Evolutionary conservation across 2,113 vertebrate species (phyloP).

Genomic region (Suricata suricatta): DNA sequence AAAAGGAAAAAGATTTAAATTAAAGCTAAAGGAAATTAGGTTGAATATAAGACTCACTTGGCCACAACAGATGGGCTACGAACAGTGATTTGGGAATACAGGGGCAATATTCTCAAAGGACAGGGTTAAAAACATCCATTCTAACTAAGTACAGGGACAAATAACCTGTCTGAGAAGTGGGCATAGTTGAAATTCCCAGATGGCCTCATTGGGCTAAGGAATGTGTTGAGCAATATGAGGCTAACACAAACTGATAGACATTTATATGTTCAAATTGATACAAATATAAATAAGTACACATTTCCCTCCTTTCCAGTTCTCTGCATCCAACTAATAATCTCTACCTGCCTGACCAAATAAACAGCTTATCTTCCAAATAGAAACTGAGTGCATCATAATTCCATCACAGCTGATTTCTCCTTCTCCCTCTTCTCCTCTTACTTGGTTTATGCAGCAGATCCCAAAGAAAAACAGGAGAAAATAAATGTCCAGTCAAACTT

Average conservation of each 20-base stretch:
- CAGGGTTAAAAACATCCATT: neutral
- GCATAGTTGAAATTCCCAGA: neutral
- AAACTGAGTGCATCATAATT: neutral
- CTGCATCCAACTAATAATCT: neutral
- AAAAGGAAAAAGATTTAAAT: conserved; percentile 67
- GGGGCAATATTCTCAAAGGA: neutral
- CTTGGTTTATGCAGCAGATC: neutral
- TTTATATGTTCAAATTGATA: neutral
- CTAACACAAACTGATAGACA: neutral
- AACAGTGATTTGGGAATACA: neutral
- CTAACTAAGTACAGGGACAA: neutral
- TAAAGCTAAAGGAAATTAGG: conserved; percentile 57
- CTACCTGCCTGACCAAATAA: neutral
- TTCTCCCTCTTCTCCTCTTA: neutral
- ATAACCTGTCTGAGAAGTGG: neutral
- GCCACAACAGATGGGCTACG: neutral
- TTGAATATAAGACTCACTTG: conserved; percentile 21
- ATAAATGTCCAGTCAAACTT: neutral
- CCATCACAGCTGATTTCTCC: neutral
- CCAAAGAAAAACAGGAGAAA: neutral
- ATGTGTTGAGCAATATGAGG: neutral
- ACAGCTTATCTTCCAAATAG: neutral
- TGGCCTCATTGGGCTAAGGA: neutral
- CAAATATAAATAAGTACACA: neutral
- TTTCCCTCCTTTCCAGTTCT: neutral